Base-by-base conservation (phyloP, 2,888 invertebrate genomes). In the Nymphalis polychloros region DNA sequence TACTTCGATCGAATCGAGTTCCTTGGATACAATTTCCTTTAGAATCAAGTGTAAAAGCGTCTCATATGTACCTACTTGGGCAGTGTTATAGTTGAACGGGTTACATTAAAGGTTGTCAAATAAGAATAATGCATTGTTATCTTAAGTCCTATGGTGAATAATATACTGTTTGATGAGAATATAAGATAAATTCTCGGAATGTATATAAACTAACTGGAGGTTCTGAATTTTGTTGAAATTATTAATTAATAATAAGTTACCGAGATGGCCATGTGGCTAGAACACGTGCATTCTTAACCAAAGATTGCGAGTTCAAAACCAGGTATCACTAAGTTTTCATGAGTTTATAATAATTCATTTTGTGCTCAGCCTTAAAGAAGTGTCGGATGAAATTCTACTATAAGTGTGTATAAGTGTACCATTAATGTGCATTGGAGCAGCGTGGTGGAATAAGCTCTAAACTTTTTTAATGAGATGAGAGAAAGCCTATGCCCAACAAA, bases 1-100 rank as follows among this genome's bases (percentile, higher is more conserved):
- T 84, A 82, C 79, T 85, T 79, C 77, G 76, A 72, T 80, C 79
- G 83, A 84, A 85, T 84, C 77, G 82, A 81, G 83, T 83, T 83
- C 82, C 79, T 79, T 80, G 80, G 74, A 76, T 74, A 75, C 75
- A 81, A 80, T 84, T 84, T 75, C 75, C 79, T 79, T 57, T 19
- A 41, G 82, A 83, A 82, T 83, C 81, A 79, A 82, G 84, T 79
- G 80, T 80, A 79, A 82, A 84, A 83, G 84, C 79, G 78, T 82
- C 70, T 69, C 59, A 72, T 78, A 74, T 72, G 85, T 41, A 41
- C 10, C 10, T 13, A 41, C 86, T 82, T 83, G 83, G 83, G 84
- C 76, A 78, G 78, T 81, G 80, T 78, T 75, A 69, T 68, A 72
- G 70, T 67, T 70, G 72, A 77, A 76, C 72, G 59, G 67, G 61